A percentile compares a stretch with the other conserved stretches of the same genome.
These are phyloP conservation scores for Phylloscopus trochiloides DNA, from an alignment of 2,113 vertebrate species.

Conservation along the genomic window DNA sequence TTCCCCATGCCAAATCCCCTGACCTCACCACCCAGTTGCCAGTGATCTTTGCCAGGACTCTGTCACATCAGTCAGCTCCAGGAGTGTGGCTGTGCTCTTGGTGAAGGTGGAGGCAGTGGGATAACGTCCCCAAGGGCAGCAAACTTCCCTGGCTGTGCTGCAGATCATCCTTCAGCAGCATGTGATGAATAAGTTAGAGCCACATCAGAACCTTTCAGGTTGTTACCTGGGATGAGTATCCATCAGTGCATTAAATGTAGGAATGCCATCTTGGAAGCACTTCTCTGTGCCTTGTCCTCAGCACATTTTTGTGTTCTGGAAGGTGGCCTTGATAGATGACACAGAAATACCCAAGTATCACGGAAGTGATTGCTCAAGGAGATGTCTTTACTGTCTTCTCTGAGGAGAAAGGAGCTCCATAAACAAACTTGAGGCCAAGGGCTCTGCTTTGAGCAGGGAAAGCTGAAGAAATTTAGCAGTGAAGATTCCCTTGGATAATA, in stretches of 20 bases:
- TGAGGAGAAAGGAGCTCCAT: not conserved
- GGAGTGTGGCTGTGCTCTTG: not conserved
- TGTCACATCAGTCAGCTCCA: not conserved
- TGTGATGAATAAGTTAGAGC: not conserved
- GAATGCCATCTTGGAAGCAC: not conserved
- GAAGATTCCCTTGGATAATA: not conserved
- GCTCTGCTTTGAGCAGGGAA: not conserved
- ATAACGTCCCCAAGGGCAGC: not conserved
- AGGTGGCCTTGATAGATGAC: not conserved
- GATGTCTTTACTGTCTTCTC: not conserved
- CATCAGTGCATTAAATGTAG: fast-evolving
- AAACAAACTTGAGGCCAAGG: not conserved
- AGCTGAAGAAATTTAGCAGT: not conserved
- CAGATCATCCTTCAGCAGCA: not conserved
- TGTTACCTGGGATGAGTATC: fast-evolving
- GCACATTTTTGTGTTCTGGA: not conserved
- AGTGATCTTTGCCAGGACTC: fast-evolving
- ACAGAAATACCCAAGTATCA: not conserved
- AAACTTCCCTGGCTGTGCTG: not conserved
- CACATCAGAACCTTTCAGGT: not conserved
- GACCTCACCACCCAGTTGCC: not conserved
- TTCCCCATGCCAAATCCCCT: not conserved
- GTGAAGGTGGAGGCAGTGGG: not conserved
- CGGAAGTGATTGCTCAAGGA: not conserved
- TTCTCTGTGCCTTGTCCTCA: not conserved